phyloP scores from a whole-genome alignment of 2,797 vertebrate genomes.

The Enteromius viviparus region DNA sequence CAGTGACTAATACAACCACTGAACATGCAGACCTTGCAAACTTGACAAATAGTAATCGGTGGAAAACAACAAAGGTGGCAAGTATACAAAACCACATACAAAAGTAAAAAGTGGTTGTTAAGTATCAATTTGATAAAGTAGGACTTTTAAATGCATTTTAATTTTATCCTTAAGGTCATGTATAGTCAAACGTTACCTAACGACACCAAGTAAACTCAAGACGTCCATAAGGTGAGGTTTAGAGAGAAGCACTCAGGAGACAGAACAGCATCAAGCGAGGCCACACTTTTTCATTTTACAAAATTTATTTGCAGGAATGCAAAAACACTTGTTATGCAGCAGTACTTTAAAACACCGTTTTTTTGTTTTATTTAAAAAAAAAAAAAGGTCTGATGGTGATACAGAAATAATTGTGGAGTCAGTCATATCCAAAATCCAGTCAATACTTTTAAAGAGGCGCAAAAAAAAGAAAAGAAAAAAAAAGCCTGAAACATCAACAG shows the following conservation, averaged over 20 bases:
- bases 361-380: background rate
- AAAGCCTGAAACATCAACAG: slow-evolving; percentile 75
- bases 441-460: slow-evolving; percentile 38
- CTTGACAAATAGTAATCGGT: background rate
- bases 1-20: background rate
- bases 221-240: background rate
- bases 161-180: background rate
- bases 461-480: background rate
- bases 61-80: too few species aligned
- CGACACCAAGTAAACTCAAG: background rate
- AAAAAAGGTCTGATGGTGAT: slow-evolving; percentile 30
- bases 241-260: background rate
- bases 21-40: background rate
- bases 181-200: background rate
- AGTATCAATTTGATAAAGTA: background rate
- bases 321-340: slow-evolving; percentile 91
- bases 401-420: slow-evolving; percentile 58
- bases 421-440: slow-evolving; percentile 85
- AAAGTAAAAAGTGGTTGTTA: background rate
- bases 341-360: slow-evolving; percentile 86
- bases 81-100: background rate
- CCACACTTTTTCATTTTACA: slow-evolving; percentile 91
- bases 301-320: slow-evolving; percentile 97
- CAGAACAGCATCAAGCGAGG: background rate
- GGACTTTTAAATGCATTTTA: background rate